Evolutionary conservation across 2,113 vertebrate species (phyloP).

Genomic region (Myotis yumanensis): DNA sequence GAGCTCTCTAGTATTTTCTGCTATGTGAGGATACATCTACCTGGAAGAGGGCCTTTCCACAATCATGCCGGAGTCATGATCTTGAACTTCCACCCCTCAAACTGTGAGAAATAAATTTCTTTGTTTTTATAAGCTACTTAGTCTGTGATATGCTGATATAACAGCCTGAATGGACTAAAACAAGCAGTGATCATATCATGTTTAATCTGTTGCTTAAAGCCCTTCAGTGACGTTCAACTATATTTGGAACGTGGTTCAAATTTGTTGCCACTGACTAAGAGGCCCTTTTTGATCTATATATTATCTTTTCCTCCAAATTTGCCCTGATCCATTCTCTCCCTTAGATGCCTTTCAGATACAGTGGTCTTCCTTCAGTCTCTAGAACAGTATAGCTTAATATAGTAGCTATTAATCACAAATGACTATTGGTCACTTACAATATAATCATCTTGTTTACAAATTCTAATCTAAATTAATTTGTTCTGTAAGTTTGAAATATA

Average conservation of each 20-base stretch:
- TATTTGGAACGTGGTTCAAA: background rate
- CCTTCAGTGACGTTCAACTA: background rate
- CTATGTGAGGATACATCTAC: background rate
- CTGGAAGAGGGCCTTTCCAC: background rate
- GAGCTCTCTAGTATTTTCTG: background rate
- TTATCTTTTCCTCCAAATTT: background rate
- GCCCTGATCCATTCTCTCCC: background rate
- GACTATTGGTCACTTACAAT: background rate
- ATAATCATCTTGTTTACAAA: background rate
- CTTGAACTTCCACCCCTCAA: background rate
- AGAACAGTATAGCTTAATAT: background rate
- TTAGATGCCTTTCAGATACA: background rate
- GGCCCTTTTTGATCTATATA: background rate
- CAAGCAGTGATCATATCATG: background rate
- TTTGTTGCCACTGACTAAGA: background rate
- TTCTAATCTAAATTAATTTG: background rate
- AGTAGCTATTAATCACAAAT: background rate
- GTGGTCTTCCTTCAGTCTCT: background rate
- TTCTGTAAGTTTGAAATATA: background rate
- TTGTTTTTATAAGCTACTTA: background rate
- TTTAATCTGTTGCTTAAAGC: background rate
- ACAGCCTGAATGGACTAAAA: background rate
- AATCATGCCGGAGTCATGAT: background rate
- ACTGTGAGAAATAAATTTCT: background rate
- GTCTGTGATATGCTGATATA: background rate